phyloP scores from a whole-genome alignment of 2,888 invertebrate species.

The Kryphioiulus occultus region DNA sequence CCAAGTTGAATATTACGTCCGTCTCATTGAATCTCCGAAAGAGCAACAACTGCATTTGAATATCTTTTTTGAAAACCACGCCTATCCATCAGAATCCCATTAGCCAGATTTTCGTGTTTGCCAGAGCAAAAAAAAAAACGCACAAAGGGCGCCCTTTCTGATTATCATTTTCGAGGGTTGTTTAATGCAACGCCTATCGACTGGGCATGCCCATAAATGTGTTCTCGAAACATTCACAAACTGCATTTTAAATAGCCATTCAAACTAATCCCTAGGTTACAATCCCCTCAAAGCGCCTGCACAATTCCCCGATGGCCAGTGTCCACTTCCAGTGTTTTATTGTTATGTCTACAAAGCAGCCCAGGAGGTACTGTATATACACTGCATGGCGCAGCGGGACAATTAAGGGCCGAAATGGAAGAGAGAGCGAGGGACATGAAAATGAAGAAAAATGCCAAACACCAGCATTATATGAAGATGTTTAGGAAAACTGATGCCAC shows the following conservation, averaged over 20 bases:
- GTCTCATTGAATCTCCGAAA: neutral
- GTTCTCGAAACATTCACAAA: neutral
- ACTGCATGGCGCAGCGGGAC: neutral
- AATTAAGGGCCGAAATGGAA: neutral
- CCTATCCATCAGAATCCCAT: slow-evolving; percentile 17
- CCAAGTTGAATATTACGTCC: neutral
- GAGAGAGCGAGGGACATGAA: neutral
- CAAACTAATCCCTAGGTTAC: neutral
- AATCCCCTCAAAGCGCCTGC: neutral
- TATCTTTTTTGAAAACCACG: neutral
- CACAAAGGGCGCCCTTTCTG: neutral
- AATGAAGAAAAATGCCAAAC: neutral
- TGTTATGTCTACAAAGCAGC: slow-evolving; percentile 23
- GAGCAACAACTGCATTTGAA: neutral
- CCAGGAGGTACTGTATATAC: neutral
- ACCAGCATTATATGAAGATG: slow-evolving; percentile 4
- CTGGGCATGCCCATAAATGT: neutral
- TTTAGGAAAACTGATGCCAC: neutral
- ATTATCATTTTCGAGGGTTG: neutral
- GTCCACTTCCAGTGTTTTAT: slow-evolving; percentile 17
- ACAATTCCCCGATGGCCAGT: neutral
- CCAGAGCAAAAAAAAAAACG: neutral
- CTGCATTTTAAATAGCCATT: slow-evolving; percentile 16
- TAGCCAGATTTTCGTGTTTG: neutral
- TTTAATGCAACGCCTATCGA: neutral